Evolutionary conservation across 92 coral and sea anemone species (phyloP).

Genomic region (Siderastrea siderea): DNA sequence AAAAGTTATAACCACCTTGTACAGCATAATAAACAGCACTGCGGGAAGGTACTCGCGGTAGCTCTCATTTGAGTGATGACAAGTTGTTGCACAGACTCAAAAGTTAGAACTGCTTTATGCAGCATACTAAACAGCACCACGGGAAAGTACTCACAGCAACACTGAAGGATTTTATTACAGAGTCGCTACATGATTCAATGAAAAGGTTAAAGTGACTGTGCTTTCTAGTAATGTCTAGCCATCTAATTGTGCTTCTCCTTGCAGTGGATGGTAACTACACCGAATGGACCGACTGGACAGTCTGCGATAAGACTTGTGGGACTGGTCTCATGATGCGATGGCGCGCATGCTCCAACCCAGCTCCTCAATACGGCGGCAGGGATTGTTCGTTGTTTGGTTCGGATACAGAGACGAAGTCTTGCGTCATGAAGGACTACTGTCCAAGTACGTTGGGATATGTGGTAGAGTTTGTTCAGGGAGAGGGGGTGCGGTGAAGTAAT

Average conservation of each 20-base stretch:
- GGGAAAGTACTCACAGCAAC: too few relatives aligned
- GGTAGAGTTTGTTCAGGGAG: too few relatives aligned
- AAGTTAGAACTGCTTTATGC: too few relatives aligned
- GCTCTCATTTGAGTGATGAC: too few relatives aligned
- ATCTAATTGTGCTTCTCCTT: background rate
- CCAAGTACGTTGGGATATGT: constrained; percentile 46
- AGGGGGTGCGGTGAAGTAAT: too few relatives aligned
- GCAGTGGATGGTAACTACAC: constrained; percentile 88
- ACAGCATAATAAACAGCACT: too few relatives aligned
- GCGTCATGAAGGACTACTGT: constrained; percentile 69
- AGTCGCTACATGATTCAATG: too few relatives aligned
- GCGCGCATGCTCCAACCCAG: constrained; percentile 90
- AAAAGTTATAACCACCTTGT: too few relatives aligned
- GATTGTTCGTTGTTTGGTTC: constrained; percentile 80
- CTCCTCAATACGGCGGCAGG: constrained; percentile 85
- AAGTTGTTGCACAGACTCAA: too few relatives aligned
- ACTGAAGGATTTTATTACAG: too few relatives aligned
- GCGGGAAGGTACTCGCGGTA: too few relatives aligned
- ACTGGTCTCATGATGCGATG: constrained; percentile 82
- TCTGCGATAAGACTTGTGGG: constrained; percentile 87
- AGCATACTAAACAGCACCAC: too few relatives aligned
- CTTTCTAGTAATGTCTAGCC: background rate
- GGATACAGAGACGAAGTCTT: constrained; percentile 74
- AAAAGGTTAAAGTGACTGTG: background rate
- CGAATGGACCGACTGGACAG: constrained; percentile 83